These are phyloP conservation scores for Andrena cerasifolii DNA, from an alignment of 1,140 invertebrate genomes.

Conservation along the genomic window DNA sequence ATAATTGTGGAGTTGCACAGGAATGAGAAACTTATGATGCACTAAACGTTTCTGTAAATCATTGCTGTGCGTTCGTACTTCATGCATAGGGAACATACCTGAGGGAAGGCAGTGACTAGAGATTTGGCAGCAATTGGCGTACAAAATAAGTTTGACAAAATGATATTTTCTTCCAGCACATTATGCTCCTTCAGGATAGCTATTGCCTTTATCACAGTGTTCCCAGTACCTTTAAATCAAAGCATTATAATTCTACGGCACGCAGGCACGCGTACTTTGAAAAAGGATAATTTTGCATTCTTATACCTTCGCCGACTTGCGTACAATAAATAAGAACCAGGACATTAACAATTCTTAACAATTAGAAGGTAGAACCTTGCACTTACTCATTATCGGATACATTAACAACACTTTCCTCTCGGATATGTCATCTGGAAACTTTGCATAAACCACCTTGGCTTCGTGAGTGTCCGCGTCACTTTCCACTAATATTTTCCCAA, in stretches of 20 bases:
- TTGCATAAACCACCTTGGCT: constrained; percentile 98
- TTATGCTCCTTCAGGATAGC: constrained; percentile 96
- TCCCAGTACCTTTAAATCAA: constrained; percentile 88
- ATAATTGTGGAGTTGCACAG: background rate
- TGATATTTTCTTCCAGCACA: constrained; percentile 96
- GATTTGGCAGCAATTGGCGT: constrained; percentile 95
- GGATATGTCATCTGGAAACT: constrained; percentile 97
- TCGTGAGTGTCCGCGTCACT: constrained; percentile 98
- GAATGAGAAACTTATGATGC: background rate
- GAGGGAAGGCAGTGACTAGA: constrained; percentile 93
- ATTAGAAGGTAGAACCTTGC: constrained; percentile 7
- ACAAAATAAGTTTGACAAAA: constrained; percentile 97
- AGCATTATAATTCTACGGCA: constrained; percentile 14
- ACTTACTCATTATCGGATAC: constrained; percentile 98
- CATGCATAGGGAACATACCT: constrained; percentile 77
- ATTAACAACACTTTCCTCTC: constrained; percentile 96
- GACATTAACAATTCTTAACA: background rate
- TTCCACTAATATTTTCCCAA: constrained; percentile 99
- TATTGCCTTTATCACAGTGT: constrained; percentile 96
- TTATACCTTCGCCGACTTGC: background rate
- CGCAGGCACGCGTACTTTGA: background rate
- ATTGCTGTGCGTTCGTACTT: background rate
- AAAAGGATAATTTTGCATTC: background rate
- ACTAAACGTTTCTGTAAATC: background rate
- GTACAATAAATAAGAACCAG: background rate